Evolutionary conservation across 1,140 invertebrate species (phyloP), one percentile per base, ranked within the genome.

Genomic region (Brachystomella parvula): DNA sequence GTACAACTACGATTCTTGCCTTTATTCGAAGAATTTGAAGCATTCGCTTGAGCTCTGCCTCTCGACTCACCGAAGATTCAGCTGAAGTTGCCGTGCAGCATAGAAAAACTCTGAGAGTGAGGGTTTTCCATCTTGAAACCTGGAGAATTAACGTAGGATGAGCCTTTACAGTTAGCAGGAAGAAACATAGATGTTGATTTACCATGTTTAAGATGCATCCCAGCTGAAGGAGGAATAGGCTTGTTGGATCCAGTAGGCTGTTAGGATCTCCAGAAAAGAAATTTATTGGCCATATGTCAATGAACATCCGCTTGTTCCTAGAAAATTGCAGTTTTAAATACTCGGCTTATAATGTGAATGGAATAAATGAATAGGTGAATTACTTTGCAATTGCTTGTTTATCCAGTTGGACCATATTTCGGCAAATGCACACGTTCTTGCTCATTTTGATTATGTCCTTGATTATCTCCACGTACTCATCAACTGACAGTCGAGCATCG

Each of bases 201-300:
- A 92, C 86, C 87, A 98, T 99, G 73, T 94, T 90, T 21, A 98
- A 85, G 64, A 99, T 96, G 73, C 95, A 97, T 1, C 95, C 94
- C 57, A 99, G 77, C 79, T 99, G 96, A 74, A 99, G 85, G 82
- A 97, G 89, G 78, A 99, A 99, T 59, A 98, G 81, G 70, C 87
- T 93, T 47, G 87, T 92, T 73, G 87, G 88, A 63, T 92, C 89
- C 77, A 92, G 92, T 2, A 85, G 82, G 12, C 63, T 74, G 76
- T 90, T 87, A 65, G 87, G 84, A 71, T 86, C 82, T 0, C 82
- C 83, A 3, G 90, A 82, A 68, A 94, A 85, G 67, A 93, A 86
- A 76, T 96, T 93, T 0, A 94, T 86, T 12, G 96, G 92, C 96
- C 96, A 99, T 17, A 98, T 93, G 79, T 99, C 96, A 65, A 99